Evolutionary conservation across 2,888 invertebrate genomes (phyloP).

Genomic region (Capitulum mitella): DNA sequence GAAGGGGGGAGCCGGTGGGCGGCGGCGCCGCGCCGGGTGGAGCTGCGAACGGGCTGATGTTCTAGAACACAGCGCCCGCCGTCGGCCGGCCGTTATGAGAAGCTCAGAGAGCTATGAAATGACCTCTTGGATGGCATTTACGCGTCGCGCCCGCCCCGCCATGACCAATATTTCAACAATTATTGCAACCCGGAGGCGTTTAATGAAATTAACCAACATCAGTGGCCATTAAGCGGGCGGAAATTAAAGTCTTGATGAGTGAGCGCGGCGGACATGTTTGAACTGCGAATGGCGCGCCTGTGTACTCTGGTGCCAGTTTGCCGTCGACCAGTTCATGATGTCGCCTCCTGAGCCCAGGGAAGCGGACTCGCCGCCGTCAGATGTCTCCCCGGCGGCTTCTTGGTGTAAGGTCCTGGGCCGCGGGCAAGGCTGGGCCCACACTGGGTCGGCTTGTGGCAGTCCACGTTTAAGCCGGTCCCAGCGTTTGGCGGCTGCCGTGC

Average conservation of each 20-base stretch:
- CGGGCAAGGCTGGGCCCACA: no score
- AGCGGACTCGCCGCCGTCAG: no score
- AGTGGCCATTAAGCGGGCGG: not conserved
- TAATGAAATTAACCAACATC: slow-evolving; percentile 21
- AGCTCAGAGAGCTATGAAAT: not conserved
- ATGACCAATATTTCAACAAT: slow-evolving; percentile 3
- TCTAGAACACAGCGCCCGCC: not conserved
- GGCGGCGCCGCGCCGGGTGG: no score
- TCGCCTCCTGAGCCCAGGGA: no score
- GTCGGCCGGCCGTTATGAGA: not conserved
- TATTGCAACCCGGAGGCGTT: not conserved
- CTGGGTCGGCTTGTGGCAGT: no score
- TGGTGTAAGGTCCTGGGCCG: no score
- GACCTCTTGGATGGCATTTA: not conserved
- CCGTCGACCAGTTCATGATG: no score
- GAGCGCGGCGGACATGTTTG: not conserved
- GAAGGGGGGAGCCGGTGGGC: no score
- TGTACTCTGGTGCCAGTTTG: not conserved
- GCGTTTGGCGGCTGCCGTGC: no score
- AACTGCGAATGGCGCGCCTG: not conserved
- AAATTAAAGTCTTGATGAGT: slow-evolving; percentile 10
- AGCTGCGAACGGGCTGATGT: not conserved
- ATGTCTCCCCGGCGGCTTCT: no score
- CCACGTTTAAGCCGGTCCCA: no score
- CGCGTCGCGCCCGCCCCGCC: not conserved